Evolutionary conservation across 2,797 vertebrate species (phyloP).

Genomic region (Mus minutoides): DNA sequence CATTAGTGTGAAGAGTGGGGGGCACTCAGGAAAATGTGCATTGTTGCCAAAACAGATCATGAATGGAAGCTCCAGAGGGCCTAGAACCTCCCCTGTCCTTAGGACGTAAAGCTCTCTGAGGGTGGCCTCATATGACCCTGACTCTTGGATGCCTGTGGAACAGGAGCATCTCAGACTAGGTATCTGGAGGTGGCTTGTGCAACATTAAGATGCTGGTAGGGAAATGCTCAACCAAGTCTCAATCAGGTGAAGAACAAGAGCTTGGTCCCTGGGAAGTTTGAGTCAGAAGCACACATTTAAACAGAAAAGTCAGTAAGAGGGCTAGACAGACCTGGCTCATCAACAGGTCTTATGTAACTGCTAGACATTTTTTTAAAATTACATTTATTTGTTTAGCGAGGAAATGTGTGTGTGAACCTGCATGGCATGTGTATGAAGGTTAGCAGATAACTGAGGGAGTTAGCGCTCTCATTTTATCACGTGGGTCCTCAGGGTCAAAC

Average conservation of each 20-base stretch:
- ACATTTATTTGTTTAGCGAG: neutral
- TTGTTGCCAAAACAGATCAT: neutral
- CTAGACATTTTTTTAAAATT: too few species aligned
- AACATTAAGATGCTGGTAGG: neutral
- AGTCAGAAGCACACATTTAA: neutral
- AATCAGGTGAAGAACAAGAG: neutral
- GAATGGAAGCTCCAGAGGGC: neutral
- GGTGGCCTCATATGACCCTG: accelerated
- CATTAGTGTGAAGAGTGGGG: neutral
- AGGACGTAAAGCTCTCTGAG: neutral
- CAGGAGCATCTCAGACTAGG: neutral
- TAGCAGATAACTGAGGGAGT: neutral
- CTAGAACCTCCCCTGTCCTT: neutral
- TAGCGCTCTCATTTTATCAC: neutral
- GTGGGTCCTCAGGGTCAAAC: neutral
- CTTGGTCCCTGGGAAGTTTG: neutral
- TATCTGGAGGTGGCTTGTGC: neutral
- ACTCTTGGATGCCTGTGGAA: neutral
- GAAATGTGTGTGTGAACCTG: neutral
- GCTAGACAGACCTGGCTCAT: neutral
- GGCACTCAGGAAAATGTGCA: neutral
- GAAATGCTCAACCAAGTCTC: accelerated
- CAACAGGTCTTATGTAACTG: too few species aligned
- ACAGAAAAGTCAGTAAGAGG: neutral
- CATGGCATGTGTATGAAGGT: too few species aligned